A percentile compares a stretch with the other conserved stretches of the same genome.
Conservation (phyloP, 2,888 invertebrate genomes). For the Nomada goodeniana region DNA sequence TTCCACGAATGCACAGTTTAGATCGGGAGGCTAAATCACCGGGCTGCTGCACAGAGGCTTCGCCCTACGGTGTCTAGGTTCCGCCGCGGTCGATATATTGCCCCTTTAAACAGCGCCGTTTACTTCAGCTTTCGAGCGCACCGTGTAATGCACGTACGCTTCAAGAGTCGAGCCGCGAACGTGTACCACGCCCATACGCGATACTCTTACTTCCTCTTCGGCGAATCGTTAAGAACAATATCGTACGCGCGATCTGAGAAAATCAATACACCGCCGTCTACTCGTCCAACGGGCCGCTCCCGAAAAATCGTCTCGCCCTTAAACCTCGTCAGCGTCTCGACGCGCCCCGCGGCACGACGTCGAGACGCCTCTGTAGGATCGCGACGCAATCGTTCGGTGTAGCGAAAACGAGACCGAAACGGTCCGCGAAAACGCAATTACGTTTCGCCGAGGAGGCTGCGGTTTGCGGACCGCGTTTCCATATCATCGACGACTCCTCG, state of each 20-base stretch:
- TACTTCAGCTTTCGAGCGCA: not conserved
- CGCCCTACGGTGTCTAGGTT: not conserved
- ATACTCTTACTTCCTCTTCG: constrained; percentile 4
- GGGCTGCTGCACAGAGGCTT: not conserved
- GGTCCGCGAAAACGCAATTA: not conserved
- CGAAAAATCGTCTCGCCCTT: not conserved
- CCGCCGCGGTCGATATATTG: not conserved
- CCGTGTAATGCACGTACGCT: not conserved
- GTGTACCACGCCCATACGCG: constrained; percentile 16
- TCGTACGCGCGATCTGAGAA: not conserved
- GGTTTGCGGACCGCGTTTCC: not conserved
- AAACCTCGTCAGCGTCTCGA: not conserved
- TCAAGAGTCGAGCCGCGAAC: not conserved
- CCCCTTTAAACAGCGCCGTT: not conserved
- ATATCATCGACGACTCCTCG: not conserved
- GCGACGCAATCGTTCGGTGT: not conserved
- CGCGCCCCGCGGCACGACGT: not conserved
- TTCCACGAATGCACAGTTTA: constrained; percentile 20
- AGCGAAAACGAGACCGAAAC: constrained; percentile 10
- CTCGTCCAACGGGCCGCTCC: not conserved
- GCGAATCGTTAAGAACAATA: not conserved
- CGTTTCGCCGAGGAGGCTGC: not conserved
- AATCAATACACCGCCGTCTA: too few species aligned
- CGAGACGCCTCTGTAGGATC: not conserved
- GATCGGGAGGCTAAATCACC: not conserved